Evolutionary conservation across 1,140 invertebrate species (phyloP).

Genomic region (Drosophila punjabiensis): DNA sequence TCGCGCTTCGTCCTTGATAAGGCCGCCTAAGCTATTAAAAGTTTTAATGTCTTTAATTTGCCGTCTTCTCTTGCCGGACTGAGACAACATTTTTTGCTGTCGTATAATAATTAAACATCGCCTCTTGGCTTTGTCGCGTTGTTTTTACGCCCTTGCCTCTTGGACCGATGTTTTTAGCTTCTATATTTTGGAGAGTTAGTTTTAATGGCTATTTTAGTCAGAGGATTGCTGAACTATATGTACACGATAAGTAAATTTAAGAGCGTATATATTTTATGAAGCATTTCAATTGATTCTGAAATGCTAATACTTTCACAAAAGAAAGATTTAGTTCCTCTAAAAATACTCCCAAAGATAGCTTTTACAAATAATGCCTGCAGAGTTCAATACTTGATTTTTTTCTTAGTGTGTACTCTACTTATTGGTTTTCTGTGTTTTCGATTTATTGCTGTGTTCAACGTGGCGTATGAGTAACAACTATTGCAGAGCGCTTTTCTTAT

Average conservation of each 20-base stretch:
- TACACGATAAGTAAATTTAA: not conserved
- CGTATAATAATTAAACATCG: slow-evolving; percentile 69
- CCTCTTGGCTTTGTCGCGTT: slow-evolving; percentile 51
- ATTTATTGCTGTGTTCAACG: slow-evolving; percentile 63
- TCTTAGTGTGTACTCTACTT: slow-evolving; percentile 20
- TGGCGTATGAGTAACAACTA: slow-evolving; percentile 75
- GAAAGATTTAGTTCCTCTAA: not conserved
- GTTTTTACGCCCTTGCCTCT: not conserved
- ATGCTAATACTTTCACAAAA: not conserved
- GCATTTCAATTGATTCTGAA: not conserved
- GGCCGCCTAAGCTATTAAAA: slow-evolving; percentile 75
- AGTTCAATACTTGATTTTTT: not conserved
- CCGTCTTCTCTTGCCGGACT: slow-evolving; percentile 22
- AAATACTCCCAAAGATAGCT: not conserved
- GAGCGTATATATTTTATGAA: too few species aligned
- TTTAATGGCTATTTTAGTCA: slow-evolving; percentile 61
- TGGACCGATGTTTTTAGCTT: not conserved
- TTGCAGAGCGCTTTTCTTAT: slow-evolving; percentile 1
- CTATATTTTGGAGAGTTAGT: slow-evolving; percentile 42
- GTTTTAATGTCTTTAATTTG: slow-evolving; percentile 59
- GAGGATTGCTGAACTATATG: slow-evolving; percentile 24
- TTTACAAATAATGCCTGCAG: not conserved
- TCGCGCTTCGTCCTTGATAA: slow-evolving; percentile 52
- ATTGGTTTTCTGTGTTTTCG: slow-evolving; percentile 42
- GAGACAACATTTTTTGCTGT: slow-evolving; percentile 27